Conservation (phyloP, 2,888 invertebrate species). For the Chouioia cunea region DNA sequence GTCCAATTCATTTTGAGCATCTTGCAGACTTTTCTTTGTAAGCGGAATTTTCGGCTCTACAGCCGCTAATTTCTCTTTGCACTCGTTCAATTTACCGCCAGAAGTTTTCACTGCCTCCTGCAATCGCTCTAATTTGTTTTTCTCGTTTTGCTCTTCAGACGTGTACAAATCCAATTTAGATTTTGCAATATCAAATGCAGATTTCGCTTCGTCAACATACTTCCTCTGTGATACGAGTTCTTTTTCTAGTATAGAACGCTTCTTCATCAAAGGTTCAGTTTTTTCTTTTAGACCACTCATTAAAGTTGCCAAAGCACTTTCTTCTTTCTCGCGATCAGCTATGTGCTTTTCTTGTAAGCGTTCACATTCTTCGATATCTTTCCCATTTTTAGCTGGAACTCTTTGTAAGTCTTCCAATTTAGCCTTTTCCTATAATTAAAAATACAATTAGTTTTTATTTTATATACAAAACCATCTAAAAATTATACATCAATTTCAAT, state of each 20-base stretch:
- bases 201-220: conserved; percentile 79
- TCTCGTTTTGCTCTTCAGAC: conserved; percentile 74
- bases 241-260: conserved; percentile 78
- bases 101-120: conserved; percentile 72
- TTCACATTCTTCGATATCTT: conserved; percentile 79
- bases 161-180: conserved; percentile 83
- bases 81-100: conserved; percentile 69
- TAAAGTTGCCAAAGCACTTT: conserved; percentile 68
- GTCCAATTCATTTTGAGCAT: conserved; percentile 71
- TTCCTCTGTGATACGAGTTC: conserved; percentile 79
- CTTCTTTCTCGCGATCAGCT: conserved; percentile 70
- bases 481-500: conserved; percentile 15
- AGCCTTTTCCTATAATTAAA: conserved; percentile 71
- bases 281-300: conserved; percentile 72
- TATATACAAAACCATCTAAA: conserved; percentile 4
- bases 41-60: conserved; percentile 70
- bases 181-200: conserved; percentile 75
- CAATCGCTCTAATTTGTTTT: conserved; percentile 75
- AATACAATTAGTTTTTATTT: conserved; percentile 14
- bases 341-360: conserved; percentile 71
- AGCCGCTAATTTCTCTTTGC: conserved; percentile 62
- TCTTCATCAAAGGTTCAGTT: conserved; percentile 76
- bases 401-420: conserved; percentile 77
- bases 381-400: conserved; percentile 80
- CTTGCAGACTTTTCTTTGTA: conserved; percentile 69